phyloP scores from a whole-genome alignment of 2,797 vertebrate species.

The Liasis olivaceus region DNA sequence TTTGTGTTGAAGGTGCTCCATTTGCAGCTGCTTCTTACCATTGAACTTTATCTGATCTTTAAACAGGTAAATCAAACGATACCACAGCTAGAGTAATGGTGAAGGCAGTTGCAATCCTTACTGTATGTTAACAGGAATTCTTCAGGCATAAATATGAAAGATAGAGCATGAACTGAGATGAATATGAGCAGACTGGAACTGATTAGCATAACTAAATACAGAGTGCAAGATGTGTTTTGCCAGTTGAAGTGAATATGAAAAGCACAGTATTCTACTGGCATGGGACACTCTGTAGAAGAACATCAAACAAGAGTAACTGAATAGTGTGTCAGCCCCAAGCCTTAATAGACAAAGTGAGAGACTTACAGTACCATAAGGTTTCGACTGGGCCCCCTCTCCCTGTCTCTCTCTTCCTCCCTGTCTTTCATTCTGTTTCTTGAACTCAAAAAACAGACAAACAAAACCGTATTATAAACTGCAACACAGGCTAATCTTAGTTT shows the following conservation, averaged over 20 bases:
- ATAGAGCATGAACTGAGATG: not conserved
- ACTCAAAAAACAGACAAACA: not conserved
- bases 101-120: not conserved
- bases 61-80: not conserved
- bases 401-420: not conserved
- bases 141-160: conserved; percentile 6
- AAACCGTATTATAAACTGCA: not conserved
- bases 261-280: conserved; percentile 11
- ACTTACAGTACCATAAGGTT: not conserved
- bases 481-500: not conserved
- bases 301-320: conserved; percentile 16
- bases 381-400: not conserved
- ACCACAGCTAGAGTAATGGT: not conserved
- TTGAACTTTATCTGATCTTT: not conserved
- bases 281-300: not conserved
- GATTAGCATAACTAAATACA: conserved; percentile 25
- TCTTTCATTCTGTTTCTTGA: not conserved
- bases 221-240: conserved; percentile 16
- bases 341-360: conserved; percentile 1
- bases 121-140: not conserved
- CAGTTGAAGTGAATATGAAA: conserved; percentile 2
- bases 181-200: not conserved
- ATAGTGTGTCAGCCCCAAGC: not conserved
- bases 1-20: not conserved
- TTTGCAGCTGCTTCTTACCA: not conserved